Evolutionary conservation across 2,113 vertebrate species (phyloP), one percentile per base, ranked within the genome.

Genomic region (Coptodon rendalli): DNA sequence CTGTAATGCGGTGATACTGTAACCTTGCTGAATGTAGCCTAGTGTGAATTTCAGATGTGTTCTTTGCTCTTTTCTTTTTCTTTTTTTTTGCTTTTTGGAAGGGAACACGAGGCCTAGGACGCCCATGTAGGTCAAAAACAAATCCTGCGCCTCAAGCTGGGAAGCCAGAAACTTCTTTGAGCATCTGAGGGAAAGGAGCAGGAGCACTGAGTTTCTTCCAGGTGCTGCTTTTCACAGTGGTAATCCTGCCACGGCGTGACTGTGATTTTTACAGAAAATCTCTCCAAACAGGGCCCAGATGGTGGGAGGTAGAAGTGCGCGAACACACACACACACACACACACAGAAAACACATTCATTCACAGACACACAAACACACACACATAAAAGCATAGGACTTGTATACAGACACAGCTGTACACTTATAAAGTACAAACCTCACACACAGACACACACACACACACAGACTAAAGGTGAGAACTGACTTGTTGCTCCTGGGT

Each of bases 51-150:
- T 91, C 78, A 91, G 85, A 88, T 80, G 91, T 92, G 59, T 91
- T 89, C 81, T 87, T 91, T 68, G 45, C 22, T 54, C 83, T 81
- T 81, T 31, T 36, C 38, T 36, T 43, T 24, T 86, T 94, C 92
- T 89, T 38, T 86, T 94, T 93, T 89, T 38, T 66, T 66, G 19
- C 6, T 80, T 87, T 94, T 93, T 90, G 82, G 86, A 94, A 90
- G 71, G 84, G 63, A 92, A 91, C 87, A 84, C 53, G 66, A 91
- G 89, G 89, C 90, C 92, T 93, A 85, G 90, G 93, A 93, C 89
- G 92, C 93, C 89, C 95, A 91, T 95, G 95, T 95, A 93, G 94
- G 95, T 95, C 94, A 93, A 90, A 93, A 93, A 93, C 92, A 94
- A 94, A 94, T 94, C 92, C 94, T 89, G 88, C 29, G 92, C 90